phyloP scores from a whole-genome alignment of 1,140 invertebrate species.

The Eupristina koningsbergeri region DNA sequence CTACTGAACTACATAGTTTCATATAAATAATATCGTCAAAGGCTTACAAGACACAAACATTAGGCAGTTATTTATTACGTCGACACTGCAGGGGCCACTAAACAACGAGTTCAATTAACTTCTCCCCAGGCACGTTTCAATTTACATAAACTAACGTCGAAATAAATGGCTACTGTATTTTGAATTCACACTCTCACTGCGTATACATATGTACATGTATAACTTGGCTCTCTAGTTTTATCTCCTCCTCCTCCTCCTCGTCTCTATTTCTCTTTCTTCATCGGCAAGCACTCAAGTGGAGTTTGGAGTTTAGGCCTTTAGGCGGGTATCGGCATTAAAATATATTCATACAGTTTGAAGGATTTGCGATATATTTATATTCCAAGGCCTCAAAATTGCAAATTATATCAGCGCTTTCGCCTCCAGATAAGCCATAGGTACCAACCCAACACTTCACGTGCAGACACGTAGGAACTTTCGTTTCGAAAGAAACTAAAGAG shows the following conservation, averaged over 20 bases:
- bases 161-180: slow-evolving; percentile 37
- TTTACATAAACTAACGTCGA: slow-evolving; percentile 39
- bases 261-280: background rate
- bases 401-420: slow-evolving; percentile 3
- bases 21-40: slow-evolving; percentile 25
- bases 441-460: background rate
- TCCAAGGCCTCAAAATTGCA: slow-evolving; percentile 34
- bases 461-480: too few species aligned
- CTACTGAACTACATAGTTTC: background rate
- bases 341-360: background rate
- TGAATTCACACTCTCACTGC: slow-evolving; percentile 6
- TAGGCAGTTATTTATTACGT: slow-evolving; percentile 7
- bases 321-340: background rate
- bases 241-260: background rate
- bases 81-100: slow-evolving; percentile 15
- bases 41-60: slow-evolving; percentile 1
- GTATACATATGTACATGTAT: too few species aligned
- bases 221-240: background rate
- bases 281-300: background rate
- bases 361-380: background rate
- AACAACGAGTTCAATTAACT: slow-evolving; percentile 18
- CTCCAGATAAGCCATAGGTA: background rate
- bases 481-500: too few species aligned
- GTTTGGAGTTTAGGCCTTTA: background rate
- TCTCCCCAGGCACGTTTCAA: slow-evolving; percentile 25